A percentile compares a stretch with the other conserved stretches of the same genome.
Evolutionary conservation across 2,113 vertebrate species (phyloP).

Genomic region (Paramisgurnus dabryanus): DNA sequence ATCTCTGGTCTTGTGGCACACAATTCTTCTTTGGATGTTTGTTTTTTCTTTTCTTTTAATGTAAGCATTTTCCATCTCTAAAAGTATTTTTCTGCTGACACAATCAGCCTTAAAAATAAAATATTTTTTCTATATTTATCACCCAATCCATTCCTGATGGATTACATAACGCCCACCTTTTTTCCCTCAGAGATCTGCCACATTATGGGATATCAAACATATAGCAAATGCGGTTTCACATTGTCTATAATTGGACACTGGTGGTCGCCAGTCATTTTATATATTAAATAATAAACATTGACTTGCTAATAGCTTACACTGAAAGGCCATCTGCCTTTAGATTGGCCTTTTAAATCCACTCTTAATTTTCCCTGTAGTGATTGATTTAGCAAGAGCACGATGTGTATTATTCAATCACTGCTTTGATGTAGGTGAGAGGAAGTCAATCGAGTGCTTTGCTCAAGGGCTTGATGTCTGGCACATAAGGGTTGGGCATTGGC

Average conservation of each 20-base stretch:
- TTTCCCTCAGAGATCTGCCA: not conserved
- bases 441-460: constrained; percentile 16
- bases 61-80: not conserved
- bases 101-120: not conserved
- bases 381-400: constrained; percentile 12
- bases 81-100: not conserved
- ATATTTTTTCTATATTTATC: not conserved
- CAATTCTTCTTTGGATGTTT: too few relatives aligned
- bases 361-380: constrained; percentile 14
- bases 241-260: not conserved
- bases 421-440: constrained; percentile 2
- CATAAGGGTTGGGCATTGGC: not conserved
- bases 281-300: not conserved
- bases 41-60: too few relatives aligned
- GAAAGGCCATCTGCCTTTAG: constrained; percentile 27
- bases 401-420: constrained; percentile 19
- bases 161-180: too few relatives aligned
- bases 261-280: not conserved
- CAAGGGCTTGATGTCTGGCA: not conserved
- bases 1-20: too few relatives aligned
- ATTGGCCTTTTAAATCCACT: constrained; percentile 37
- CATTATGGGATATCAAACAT: not conserved
- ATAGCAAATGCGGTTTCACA: not conserved
- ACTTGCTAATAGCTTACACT: constrained; percentile 2
- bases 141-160: not conserved